These are phyloP conservation scores for Drosophila gaucha DNA, from an alignment of 2,888 invertebrate genomes.

Conservation along the genomic window DNA sequence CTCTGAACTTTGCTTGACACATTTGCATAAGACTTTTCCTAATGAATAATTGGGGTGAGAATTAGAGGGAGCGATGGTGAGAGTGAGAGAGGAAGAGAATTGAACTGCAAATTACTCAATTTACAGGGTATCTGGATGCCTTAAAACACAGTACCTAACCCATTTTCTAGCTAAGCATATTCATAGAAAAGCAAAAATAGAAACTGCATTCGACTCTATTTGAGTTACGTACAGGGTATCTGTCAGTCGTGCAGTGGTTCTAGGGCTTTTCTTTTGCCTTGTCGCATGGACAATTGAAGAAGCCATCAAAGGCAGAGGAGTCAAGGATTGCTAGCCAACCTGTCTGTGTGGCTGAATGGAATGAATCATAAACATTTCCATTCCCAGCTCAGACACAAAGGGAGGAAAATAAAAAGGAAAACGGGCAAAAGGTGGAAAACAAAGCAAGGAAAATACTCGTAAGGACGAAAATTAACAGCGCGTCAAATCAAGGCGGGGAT, in stretches of 20 bases:
- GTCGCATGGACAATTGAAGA: conserved; percentile 38
- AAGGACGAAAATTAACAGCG: conserved; percentile 67
- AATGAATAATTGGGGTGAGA: too few relatives aligned
- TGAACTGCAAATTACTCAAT: not conserved
- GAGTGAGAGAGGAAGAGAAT: not conserved
- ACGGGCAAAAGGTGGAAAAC: conserved; percentile 16
- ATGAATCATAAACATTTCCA: conserved; percentile 31
- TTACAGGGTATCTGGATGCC: not conserved
- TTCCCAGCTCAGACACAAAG: not conserved
- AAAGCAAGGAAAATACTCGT: conserved; percentile 26
- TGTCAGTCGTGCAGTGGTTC: not conserved
- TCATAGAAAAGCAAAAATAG: too few relatives aligned
- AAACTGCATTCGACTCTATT: too few relatives aligned
- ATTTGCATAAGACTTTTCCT: too few relatives aligned
- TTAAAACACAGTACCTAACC: too few relatives aligned
- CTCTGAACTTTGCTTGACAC: too few relatives aligned
- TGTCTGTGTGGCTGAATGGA: conserved; percentile 26
- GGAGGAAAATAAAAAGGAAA: not conserved
- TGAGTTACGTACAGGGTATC: not conserved
- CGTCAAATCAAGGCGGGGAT: conserved; percentile 70
- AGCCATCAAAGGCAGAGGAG: conserved; percentile 41
- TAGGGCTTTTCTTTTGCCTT: conserved; percentile 12
- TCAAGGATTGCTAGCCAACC: conserved; percentile 33
- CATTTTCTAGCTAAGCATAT: too few relatives aligned
- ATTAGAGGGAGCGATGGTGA: too few relatives aligned